A percentile compares a stretch with the other conserved stretches of the same genome.
phyloP scores from a whole-genome alignment of 2,797 vertebrate genomes.

The Hippoglossus hippoglossus region DNA sequence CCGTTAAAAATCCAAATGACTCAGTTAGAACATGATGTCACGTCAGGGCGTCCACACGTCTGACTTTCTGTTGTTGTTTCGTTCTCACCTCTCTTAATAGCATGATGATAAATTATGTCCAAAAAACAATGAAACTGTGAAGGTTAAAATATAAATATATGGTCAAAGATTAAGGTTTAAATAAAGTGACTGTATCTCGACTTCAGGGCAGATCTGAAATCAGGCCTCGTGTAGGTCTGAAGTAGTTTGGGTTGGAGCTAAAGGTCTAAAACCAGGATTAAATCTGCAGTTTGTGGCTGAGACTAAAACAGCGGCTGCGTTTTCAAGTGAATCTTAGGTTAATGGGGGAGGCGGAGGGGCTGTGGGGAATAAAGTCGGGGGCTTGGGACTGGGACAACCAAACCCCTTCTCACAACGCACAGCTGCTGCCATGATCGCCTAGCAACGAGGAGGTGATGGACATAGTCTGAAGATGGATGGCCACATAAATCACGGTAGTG shows the following conservation, averaged over 20 bases:
- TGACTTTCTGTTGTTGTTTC: background rate
- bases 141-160: too few species aligned
- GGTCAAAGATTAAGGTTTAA: background rate
- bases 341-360: background rate
- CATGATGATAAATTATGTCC: background rate
- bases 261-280: slow-evolving; percentile 1
- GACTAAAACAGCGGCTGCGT: background rate
- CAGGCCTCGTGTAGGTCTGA: too few species aligned
- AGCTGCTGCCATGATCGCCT: slow-evolving; percentile 99
- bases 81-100: background rate
- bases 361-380: slow-evolving; percentile 47
- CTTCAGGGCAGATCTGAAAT: background rate
- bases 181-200: background rate
- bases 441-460: slow-evolving; percentile 99
- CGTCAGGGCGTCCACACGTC: background rate
- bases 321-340: slow-evolving; percentile 30
- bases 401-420: slow-evolving; percentile 92
- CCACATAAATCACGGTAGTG: slow-evolving; percentile 99
- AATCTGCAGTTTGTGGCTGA: background rate
- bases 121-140: too few species aligned
- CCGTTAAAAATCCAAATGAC: slow-evolving; percentile 21
- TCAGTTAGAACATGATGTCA: slow-evolving; percentile 4
- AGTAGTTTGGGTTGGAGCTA: background rate
- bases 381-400: slow-evolving; percentile 52
- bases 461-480: slow-evolving; percentile 98